phyloP scores from a whole-genome alignment of 2,113 vertebrate species.

The Vidua macroura region DNA sequence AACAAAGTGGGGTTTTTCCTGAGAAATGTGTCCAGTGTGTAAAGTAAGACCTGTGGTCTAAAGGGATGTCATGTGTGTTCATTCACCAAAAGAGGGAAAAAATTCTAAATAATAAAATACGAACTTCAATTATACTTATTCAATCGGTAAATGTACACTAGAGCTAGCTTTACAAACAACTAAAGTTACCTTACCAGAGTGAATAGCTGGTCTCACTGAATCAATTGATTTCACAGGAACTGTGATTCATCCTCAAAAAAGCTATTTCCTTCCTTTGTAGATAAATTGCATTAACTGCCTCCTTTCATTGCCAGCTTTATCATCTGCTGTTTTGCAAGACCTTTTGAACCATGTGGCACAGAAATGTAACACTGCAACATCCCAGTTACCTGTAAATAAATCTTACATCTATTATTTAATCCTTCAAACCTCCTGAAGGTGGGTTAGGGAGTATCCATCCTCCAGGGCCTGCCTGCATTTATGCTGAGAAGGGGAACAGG shows the following conservation, averaged over 20 bases:
- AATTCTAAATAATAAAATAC: not conserved
- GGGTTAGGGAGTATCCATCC: not conserved
- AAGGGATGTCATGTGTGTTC: not conserved
- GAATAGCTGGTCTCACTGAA: not conserved
- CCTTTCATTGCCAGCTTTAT: not conserved
- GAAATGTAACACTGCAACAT: conserved; percentile 31
- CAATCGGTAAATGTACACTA: not conserved
- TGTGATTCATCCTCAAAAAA: not conserved
- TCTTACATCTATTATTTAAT: conserved; percentile 63
- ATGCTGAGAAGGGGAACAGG: conserved; percentile 6
- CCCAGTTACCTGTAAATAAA: conserved; percentile 63
- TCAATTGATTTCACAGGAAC: not conserved
- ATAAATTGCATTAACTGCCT: not conserved
- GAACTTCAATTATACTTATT: not conserved
- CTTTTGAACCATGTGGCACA: conserved; percentile 12
- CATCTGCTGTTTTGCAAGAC: not conserved
- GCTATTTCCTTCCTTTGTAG: not conserved
- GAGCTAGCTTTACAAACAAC: not conserved
- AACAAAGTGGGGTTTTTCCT: not conserved
- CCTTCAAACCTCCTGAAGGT: conserved; percentile 5
- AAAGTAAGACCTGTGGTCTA: not conserved
- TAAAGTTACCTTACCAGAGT: not conserved
- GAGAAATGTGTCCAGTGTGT: not conserved
- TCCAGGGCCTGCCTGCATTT: not conserved
- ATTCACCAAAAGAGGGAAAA: not conserved